Evolutionary conservation across 2,113 vertebrate genomes (phyloP), one percentile per base, ranked within the genome.

Genomic region (Hirundichthys speculiger): DNA sequence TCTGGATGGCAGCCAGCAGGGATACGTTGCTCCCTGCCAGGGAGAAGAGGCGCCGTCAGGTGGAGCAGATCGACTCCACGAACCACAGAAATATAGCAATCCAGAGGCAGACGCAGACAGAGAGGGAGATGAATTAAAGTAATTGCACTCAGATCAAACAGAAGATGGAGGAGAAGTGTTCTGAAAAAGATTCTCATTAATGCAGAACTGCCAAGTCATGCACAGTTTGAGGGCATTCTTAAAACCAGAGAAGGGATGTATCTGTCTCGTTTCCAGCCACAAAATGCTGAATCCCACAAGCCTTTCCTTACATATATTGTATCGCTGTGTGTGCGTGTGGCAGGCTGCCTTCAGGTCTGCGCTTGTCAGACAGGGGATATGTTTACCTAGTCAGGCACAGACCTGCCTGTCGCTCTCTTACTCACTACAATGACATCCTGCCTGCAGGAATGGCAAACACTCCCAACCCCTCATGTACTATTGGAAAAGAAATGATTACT

Each of bases 1-100:
- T 85, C 89, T 90, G 89, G 89, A 83, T 83, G 89, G 89, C 89
- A 89, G 89, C 89, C 89, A 90, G 68, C 13, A 59, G 77, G 85
- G 79, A 79, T 89, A 84, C 85, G 86, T 79, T 77, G 84, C 80
- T 87, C 80, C 84, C 85, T 88, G 87, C 83, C 87, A 90, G 86
- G 81, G 82, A 85, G 79, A 69, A 72, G 83, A 89, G 88, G 87
- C 87, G 89, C 89, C 89, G 80, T 88, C 87, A 89, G 89, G 85
- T 90, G 82, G 85, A 86, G 85, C 78, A 84, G 68, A 90, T 88
- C 85, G 80, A 87, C 88, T 90, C 68, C 77, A 73, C 13, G 25
- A 76, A 88, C 88, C 86, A 83, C 85, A 90, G 88, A 83, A 81
- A 83, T 79, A 88, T 77, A 79, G 82, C 76, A 70, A 75, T 73